These are phyloP conservation scores for Polyommatus icarus DNA, from an alignment of 2,888 invertebrate genomes.

Conservation along the genomic window DNA sequence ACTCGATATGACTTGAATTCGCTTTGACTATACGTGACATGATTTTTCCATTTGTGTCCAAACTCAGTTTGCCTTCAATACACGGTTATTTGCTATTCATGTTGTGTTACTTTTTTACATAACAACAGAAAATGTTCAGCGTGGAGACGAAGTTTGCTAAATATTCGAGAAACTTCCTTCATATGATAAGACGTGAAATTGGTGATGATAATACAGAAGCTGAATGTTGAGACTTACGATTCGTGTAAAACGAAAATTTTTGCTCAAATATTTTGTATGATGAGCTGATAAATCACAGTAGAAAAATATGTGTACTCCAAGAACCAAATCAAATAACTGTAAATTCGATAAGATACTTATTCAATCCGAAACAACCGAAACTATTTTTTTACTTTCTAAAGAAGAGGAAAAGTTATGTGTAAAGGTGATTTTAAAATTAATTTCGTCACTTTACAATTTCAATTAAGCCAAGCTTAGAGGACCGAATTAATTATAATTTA, in stretches of 20 bases:
- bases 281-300: too few relatives aligned
- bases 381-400: neutral
- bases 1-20: slow-evolving; percentile 24
- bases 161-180: slow-evolving; percentile 22
- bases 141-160: slow-evolving; percentile 13
- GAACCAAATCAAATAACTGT: neutral
- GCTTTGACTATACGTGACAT: slow-evolving; percentile 31
- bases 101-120: slow-evolving; percentile 25
- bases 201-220: neutral
- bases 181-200: slow-evolving; percentile 20
- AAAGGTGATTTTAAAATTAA: neutral
- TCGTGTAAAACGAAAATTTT: neutral
- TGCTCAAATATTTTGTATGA: neutral
- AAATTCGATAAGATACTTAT: neutral
- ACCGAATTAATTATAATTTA: neutral
- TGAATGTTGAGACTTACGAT: neutral
- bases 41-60: slow-evolving; percentile 31
- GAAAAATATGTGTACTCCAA: too few relatives aligned
- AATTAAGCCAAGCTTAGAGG: neutral
- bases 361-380: neutral
- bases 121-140: slow-evolving; percentile 15
- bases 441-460: neutral
- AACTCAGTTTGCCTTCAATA: slow-evolving; percentile 27
- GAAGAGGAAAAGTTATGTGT: neutral
- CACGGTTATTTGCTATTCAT: slow-evolving; percentile 29